These are phyloP conservation scores for Chironomus striatipennis DNA, from an alignment of 1,140 invertebrate genomes.

Conservation along the genomic window DNA sequence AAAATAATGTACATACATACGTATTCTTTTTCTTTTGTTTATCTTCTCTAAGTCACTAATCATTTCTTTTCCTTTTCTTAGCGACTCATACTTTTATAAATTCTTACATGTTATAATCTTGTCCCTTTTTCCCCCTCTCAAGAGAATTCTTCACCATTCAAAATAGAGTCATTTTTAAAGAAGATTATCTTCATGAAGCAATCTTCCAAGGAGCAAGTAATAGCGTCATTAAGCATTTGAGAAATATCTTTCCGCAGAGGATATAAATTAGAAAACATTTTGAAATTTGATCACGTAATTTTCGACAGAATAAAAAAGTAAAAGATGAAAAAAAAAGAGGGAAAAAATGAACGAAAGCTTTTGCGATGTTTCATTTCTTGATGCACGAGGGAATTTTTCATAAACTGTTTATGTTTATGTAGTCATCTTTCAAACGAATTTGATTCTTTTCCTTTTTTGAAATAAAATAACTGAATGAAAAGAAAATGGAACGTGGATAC, in stretches of 20 bases:
- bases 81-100: background rate
- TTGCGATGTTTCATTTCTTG: slow-evolving; percentile 12
- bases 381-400: slow-evolving; percentile 12
- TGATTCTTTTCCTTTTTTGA: background rate
- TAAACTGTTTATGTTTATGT: slow-evolving; percentile 10
- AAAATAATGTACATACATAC: no score
- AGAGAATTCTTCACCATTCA: background rate
- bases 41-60: background rate
- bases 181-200: slow-evolving; percentile 17
- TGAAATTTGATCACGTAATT: slow-evolving; percentile 22
- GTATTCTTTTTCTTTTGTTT: no score
- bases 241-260: slow-evolving; percentile 22
- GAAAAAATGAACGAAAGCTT: background rate
- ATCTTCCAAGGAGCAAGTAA: slow-evolving; percentile 22
- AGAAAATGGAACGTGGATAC: background rate
- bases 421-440: background rate
- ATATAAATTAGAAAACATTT: slow-evolving; percentile 23
- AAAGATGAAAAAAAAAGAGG: background rate
- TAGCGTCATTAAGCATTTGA: slow-evolving; percentile 17
- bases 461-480: background rate
- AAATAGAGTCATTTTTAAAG: slow-evolving; percentile 23
- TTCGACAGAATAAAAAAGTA: background rate
- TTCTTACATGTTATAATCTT: background rate
- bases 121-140: background rate
- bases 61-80: background rate